Percentiles rank a stretch among this genome's conserved stretches.
phyloP scores from a whole-genome alignment of 2,797 vertebrate genomes.

The Bothrops alternatus region DNA sequence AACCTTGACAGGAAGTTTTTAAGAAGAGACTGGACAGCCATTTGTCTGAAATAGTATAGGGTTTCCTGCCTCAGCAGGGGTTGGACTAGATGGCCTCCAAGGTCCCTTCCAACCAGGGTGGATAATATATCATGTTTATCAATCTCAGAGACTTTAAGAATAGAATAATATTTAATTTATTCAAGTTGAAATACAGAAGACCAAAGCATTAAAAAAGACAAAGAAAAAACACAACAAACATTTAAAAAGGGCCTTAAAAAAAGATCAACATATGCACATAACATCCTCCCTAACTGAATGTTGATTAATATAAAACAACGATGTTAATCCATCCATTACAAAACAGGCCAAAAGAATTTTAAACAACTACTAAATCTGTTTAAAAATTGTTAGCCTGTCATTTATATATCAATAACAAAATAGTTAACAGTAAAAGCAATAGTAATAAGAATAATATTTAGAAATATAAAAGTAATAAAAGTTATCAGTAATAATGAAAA shows the following conservation, averaged over 20 bases:
- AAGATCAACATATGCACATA: neutral
- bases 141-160: neutral
- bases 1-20: too few relatives aligned
- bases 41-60: too few relatives aligned
- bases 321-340: neutral
- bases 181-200: neutral
- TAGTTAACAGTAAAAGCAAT: neutral
- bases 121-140: neutral
- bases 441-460: neutral
- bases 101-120: too few relatives aligned
- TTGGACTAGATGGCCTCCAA: too few relatives aligned
- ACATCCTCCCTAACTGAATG: neutral
- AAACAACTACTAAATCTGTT: neutral
- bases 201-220: neutral
- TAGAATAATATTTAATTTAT: neutral
- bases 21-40: too few relatives aligned
- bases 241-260: neutral
- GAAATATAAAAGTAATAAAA: neutral
- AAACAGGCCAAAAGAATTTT: neutral
- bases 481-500: neutral
- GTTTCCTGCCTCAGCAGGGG: too few relatives aligned
- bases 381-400: neutral
- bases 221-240: neutral
- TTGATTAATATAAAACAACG: neutral
- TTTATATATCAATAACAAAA: neutral